Evolutionary conservation across 2,113 vertebrate species (phyloP), one percentile per base, ranked within the genome.

Genomic region (Eclectus roratus): DNA sequence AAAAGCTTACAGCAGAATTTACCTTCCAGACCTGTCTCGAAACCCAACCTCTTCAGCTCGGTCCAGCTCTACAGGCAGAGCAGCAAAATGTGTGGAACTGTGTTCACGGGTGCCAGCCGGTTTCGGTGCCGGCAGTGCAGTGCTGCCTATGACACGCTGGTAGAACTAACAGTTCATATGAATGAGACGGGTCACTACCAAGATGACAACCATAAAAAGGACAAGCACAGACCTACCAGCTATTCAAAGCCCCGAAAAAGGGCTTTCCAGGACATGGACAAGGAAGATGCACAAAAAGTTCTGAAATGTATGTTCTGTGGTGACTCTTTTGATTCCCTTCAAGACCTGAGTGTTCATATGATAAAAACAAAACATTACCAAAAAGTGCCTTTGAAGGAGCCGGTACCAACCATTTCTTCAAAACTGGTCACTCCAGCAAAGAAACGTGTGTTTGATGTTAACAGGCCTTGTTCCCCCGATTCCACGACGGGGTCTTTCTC

Each of bases 381-480:
- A 98, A 99, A 99, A 99, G 99, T 99, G 99, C 99, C 99, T 99
- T 99, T 99, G 97, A 99, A 99, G 98, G 99, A 99, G 98, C 99
- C 99, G 1, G 99, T 99, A 83, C 99, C 99, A 72, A 98, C 99
- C 85, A 97, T 99, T 94, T 98, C 99, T 44, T 99, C 98, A 44
- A 99, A 99, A 98, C 96, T 99, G 97, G 98, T 99, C 96, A 98
- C 99, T 89, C 98, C 99, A 56, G 97, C 98, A 28, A 99, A 99
- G 98, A 99, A 99, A 88, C 99, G 99, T 23, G 98, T 99, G 88
- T 99, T 99, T 50, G 99, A 99, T 46, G 97, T 98, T 58, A 98
- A 98, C 39, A 98, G 99, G 91, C 99, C 99, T 15, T 99, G 99
- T 82, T 99, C 99, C 76, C 99, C 99, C 0, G 99, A 99, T 94